These are phyloP conservation scores for Andrena praecox DNA, from an alignment of 2,888 invertebrate genomes.

Conservation along the genomic window DNA sequence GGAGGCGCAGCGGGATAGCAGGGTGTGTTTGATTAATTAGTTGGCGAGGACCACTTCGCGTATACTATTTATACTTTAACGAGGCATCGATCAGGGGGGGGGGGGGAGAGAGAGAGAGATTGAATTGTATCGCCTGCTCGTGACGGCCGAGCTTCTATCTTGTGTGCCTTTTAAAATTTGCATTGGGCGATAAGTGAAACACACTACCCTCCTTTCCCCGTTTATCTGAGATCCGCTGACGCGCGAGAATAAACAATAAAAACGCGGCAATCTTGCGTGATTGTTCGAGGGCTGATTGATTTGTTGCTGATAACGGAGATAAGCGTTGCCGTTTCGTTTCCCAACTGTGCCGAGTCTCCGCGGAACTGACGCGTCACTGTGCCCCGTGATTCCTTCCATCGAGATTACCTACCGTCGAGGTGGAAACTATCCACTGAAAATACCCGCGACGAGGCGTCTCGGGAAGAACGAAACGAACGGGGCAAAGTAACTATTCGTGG, in stretches of 20 bases:
- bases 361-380: not conserved
- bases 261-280: not conserved
- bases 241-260: constrained; percentile 5
- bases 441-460: no score
- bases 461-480: not conserved
- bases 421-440: no score
- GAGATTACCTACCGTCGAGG: no score
- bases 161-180: constrained; percentile 6
- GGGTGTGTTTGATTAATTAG: not conserved
- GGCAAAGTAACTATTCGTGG: constrained; percentile 17
- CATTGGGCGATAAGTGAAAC: constrained; percentile 11
- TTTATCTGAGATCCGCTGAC: not conserved
- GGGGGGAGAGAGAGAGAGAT: no score
- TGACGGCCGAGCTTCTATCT: not conserved
- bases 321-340: not conserved
- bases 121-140: not conserved
- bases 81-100: not conserved
- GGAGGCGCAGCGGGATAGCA: not conserved
- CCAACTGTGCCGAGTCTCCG: not conserved
- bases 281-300: constrained; percentile 5
- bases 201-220: constrained; percentile 12
- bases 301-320: constrained; percentile 12
- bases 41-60: not conserved
- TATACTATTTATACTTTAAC: not conserved
- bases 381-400: not conserved